Evolutionary conservation across 2,888 invertebrate species (phyloP), one percentile per base, ranked within the genome.

Genomic region (Hoplodrina ambigua): DNA sequence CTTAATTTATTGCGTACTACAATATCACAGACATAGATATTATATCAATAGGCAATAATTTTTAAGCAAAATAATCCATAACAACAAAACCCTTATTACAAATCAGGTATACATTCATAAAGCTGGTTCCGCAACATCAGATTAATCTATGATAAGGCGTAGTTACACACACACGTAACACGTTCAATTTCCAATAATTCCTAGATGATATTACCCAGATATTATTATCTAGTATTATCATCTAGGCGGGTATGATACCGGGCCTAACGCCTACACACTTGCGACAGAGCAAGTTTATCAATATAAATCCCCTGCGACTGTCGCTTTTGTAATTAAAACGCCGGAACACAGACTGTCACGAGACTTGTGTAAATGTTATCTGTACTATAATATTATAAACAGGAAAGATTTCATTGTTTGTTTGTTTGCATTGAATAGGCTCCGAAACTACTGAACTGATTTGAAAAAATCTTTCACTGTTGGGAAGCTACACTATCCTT

Each of bases 161-260:
- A 25, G 37, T 58, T 58, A 30, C 54, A 69, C 70, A 52, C 62
- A 54, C 63, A 64, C 63, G 13, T 55, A 77, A 59, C 80, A 52
- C 59, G 60, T 64, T 52, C 80, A 76, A 66, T 76, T 80, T 64
- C 62, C 49, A 80, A 76, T 78, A 80, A 70, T 63, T 55, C 57
- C 56, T 60, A 60, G 66, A 60, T 57, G 63, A 80, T 78, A 75
- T 78, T 71, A 53, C 71, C 50, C 59, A 44, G 76, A 60, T 69
- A 63, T 80, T 70, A 80, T 60, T 75, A 78, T 80, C 81, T 75
- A 80, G 75, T 69, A 69, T 69, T 62, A 80, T 75, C 33, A 75
- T 75, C 75, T 75, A 49, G 66, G 57, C 44, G 64, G 50, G 50
- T 52, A 56, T 66, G 56, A 66, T 63, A 66, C 37, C 33, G 41